phyloP scores from a whole-genome alignment of 2,888 invertebrate genomes.

The Brenthis hecate region DNA sequence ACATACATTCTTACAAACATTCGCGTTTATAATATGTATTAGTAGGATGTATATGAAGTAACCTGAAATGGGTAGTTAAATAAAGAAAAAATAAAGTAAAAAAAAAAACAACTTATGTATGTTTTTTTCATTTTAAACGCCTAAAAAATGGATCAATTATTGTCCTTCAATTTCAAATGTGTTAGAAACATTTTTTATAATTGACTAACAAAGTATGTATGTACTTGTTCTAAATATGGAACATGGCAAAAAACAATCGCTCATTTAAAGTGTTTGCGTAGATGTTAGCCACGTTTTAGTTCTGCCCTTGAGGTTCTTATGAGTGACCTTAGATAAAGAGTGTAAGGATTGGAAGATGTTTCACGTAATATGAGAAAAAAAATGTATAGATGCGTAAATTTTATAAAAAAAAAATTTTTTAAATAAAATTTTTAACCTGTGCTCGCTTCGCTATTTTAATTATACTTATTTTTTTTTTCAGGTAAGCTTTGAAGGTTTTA shows the following conservation, averaged over 20 bases:
- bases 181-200: background rate
- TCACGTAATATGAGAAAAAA: too few relatives aligned
- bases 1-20: too few relatives aligned
- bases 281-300: slow-evolving; percentile 22
- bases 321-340: background rate
- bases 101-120: too few relatives aligned
- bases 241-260: slow-evolving; percentile 16
- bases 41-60: too few relatives aligned
- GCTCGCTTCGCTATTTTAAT: background rate
- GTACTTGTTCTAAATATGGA: background rate
- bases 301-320: slow-evolving; percentile 24
- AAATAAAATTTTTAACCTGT: too few relatives aligned
- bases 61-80: too few relatives aligned
- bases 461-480: background rate
- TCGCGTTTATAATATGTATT: too few relatives aligned
- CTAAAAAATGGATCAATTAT: background rate
- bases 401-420: too few relatives aligned
- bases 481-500: background rate
- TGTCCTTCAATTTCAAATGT: background rate
- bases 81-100: too few relatives aligned
- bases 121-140: too few relatives aligned
- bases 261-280: slow-evolving; percentile 24
- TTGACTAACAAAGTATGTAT: background rate
- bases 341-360: too few relatives aligned
- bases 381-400: too few relatives aligned